Conservation (phyloP, 1,140 invertebrate species). For the Drosophila setifemur region DNA sequence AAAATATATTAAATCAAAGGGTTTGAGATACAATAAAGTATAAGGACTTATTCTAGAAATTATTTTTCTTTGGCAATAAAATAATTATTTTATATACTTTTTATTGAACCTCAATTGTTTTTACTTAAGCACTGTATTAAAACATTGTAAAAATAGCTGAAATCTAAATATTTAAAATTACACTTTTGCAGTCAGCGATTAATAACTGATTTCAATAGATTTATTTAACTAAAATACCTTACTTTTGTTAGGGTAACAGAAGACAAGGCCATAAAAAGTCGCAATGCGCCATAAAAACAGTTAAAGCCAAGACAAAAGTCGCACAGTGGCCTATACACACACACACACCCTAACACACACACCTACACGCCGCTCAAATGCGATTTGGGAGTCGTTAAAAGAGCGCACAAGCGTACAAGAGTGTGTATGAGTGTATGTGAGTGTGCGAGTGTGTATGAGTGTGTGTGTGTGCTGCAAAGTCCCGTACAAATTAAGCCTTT, state of each 20-base stretch:
- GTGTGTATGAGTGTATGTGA: neutral
- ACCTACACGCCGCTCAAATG: constrained; percentile 27
- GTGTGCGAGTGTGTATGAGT: neutral
- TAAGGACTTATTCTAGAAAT: too few relatives aligned
- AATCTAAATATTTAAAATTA: too few relatives aligned
- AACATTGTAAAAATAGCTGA: too few relatives aligned
- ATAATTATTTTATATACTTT: too few relatives aligned
- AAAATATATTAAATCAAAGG: too few relatives aligned
- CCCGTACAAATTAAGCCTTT: constrained; percentile 77
- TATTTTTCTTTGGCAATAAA: too few relatives aligned
- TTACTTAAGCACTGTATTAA: too few relatives aligned
- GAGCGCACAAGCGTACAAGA: neutral
- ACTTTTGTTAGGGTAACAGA: constrained; percentile 40
- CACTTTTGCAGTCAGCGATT: too few relatives aligned
- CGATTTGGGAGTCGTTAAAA: constrained; percentile 53
- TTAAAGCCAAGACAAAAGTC: constrained; percentile 79
- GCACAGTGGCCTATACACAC: constrained; percentile 25
- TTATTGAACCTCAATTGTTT: too few relatives aligned
- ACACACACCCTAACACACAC: constrained; percentile 18
- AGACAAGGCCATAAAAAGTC: constrained; percentile 80
- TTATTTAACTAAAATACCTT: neutral
- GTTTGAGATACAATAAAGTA: too few relatives aligned
- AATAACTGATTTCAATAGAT: too few relatives aligned
- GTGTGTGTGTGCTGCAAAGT: constrained; percentile 26
- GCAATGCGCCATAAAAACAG: constrained; percentile 80